Percentiles rank a stretch among this genome's conserved stretches.
These are phyloP conservation scores for Agrypnus murinus DNA, from an alignment of 2,888 invertebrate genomes.

Conservation along the genomic window DNA sequence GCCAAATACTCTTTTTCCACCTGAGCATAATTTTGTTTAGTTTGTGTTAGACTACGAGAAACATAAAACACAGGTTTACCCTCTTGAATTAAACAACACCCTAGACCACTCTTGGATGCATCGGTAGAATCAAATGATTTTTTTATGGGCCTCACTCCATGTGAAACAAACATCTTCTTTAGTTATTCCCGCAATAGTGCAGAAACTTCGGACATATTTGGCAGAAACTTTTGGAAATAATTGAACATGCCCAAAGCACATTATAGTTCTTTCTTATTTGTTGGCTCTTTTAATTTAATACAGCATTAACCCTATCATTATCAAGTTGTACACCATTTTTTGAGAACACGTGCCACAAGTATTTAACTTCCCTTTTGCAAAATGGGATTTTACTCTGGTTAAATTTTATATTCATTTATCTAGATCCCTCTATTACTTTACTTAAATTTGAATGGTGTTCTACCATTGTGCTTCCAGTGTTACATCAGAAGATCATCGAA, in stretches of 20 bases:
- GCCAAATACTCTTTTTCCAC: too few species aligned
- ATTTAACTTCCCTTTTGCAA: not conserved
- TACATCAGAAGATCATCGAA: constrained; percentile 16
- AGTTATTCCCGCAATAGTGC: not conserved
- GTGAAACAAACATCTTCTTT: not conserved
- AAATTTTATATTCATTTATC: too few species aligned
- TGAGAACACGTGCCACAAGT: constrained; percentile 8
- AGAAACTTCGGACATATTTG: not conserved
- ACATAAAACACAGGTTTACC: too few species aligned
- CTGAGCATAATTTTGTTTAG: too few species aligned
- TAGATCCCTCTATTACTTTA: not conserved
- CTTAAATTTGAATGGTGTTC: constrained; percentile 17
- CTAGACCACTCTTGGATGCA: not conserved
- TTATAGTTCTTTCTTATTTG: constrained; percentile 5
- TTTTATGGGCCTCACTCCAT: not conserved
- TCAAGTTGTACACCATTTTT: not conserved
- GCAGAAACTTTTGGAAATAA: not conserved
- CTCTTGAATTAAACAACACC: constrained; percentile 9
- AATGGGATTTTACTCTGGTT: constrained; percentile 12
- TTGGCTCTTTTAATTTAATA: not conserved
- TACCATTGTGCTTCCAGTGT: not conserved
- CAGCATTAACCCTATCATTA: not conserved
- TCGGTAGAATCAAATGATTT: not conserved
- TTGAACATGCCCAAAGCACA: not conserved
- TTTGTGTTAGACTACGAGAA: too few species aligned